Evolutionary conservation across 1,140 invertebrate species (phyloP), one percentile per base, ranked within the genome.

Genomic region (Drosophila quadrilineata): DNA sequence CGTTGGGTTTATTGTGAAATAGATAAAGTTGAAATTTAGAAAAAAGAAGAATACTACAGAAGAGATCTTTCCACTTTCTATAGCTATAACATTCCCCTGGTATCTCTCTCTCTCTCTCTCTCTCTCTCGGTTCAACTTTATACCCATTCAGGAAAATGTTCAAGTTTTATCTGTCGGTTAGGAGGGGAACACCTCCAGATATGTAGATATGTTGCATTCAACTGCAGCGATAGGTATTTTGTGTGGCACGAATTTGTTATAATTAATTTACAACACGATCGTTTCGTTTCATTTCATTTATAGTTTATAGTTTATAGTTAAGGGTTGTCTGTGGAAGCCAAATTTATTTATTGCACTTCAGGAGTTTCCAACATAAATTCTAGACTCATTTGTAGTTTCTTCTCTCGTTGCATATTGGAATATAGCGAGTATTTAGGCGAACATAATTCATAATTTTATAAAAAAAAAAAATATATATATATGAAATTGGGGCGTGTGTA

Each of bases 261-360:
- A 85, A 85, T 85, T 85, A 85, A 85, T 85, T 85, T 86, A 86
- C 74, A 85, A 68, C 74, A 71, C 58, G 66, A 65, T 79, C 41
- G 24, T 75, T 75, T 48, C 58, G 57, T 75, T 71, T 79, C 41
- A 14, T 75, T 75, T 48, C 58, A 52, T 75, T 71, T 71, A 72
- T 22, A 31, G 38, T 28, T 63, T 31, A 31, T 12, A 28, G 45
- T 65, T 62, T 38, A 31, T 29, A 52, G 50, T 43, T 46, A 21
- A 31, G 43, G 19, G 36, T 56, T 65, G 53, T n/a, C n/a, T n/a
- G n/a, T n/a, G 35, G 50, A 36, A 38, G 53, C 45, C 21, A 68
- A 75, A 85, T 85, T 79, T 85, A 85, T 85, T 85, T 84, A 84
- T 84, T 84, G 54, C 62, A 59, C 50, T 46, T 49, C 45, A 53